phyloP scores from a whole-genome alignment of 2,113 vertebrate species.

The Pseudopipra pipra region DNA sequence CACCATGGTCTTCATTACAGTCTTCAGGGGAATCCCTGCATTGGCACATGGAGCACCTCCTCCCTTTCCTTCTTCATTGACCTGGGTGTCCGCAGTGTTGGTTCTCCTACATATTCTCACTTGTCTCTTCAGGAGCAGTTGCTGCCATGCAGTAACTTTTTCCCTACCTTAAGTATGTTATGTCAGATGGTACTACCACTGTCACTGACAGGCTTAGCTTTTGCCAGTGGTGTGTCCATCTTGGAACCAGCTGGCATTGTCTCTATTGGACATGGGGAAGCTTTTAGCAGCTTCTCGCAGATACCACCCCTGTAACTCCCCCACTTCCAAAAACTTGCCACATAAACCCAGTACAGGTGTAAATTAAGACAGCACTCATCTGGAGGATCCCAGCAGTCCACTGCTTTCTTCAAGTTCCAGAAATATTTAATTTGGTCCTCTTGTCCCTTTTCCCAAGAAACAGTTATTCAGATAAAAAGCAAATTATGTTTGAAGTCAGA shows the following conservation, averaged over 20 bases:
- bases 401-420: background rate
- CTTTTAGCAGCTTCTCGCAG: background rate
- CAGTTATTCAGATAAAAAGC: background rate
- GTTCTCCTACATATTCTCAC: background rate
- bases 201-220: background rate
- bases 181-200: background rate
- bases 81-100: background rate
- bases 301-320: too few species aligned
- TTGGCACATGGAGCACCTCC: background rate
- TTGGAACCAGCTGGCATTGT: background rate
- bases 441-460: background rate
- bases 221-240: background rate
- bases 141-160: background rate
- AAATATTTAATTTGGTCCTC: background rate
- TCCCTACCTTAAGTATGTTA: background rate
- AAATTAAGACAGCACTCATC: background rate
- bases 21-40: background rate
- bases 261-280: background rate
- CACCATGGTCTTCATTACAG: background rate
- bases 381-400: background rate
- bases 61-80: background rate
- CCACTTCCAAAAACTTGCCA: background rate
- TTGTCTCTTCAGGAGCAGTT: background rate
- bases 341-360: background rate
- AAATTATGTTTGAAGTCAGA: background rate